These are phyloP conservation scores for Mesocentrotus franciscanus DNA, from an alignment of 53 echinoderm and acorn worm species.

Conservation along the genomic window DNA sequence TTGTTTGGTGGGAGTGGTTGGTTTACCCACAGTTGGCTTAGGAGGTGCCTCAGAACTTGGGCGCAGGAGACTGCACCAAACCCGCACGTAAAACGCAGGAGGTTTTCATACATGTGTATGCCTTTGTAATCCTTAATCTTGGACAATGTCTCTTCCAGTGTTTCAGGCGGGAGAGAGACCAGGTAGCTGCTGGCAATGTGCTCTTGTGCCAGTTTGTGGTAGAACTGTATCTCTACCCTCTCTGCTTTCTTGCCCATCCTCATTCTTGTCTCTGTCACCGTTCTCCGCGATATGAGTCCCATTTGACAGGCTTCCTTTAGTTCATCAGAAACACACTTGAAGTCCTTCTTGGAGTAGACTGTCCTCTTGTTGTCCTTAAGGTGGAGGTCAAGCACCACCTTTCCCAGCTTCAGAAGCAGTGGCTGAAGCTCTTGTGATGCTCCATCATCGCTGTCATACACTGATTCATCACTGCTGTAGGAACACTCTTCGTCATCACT, in stretches of 20 bases:
- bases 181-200: conserved; percentile 33
- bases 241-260: not conserved
- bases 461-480: conserved; percentile 8
- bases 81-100: conserved; percentile 19
- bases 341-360: not conserved
- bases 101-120: conserved; percentile 18
- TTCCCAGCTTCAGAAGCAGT: not conserved
- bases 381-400: not conserved
- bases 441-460: not conserved
- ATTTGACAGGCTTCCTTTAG: not conserved
- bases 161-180: not conserved
- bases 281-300: conserved; percentile 6
- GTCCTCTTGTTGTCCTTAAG: conserved; percentile 30
- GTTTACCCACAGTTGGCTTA: not conserved
- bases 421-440: not conserved
- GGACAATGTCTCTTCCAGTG: not conserved
- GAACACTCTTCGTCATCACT: not conserved
- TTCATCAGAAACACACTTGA: not conserved
- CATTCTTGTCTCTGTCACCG: not conserved
- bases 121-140: not conserved
- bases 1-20: conserved; percentile 18
- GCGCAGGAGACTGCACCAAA: not conserved
- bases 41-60: not conserved
- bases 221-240: conserved; percentile 33
- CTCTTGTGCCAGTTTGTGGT: conserved; percentile 39